A percentile compares a stretch with the other conserved stretches of the same genome.
phyloP scores from a whole-genome alignment of 1,140 invertebrate species.

The Aphaenogaster ashmeadi region DNA sequence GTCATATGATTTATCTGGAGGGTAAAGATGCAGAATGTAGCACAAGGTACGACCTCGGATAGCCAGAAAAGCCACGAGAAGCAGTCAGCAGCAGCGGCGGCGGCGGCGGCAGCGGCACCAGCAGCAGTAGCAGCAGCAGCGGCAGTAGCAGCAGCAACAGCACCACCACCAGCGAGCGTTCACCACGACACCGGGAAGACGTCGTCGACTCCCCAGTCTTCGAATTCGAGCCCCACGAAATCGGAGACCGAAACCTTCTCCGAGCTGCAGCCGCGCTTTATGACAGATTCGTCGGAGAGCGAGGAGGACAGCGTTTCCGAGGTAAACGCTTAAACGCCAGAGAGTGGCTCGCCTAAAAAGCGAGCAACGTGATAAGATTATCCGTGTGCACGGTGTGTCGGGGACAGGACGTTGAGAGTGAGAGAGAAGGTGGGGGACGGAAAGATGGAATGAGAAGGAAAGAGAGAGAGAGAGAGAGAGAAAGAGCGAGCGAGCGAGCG shows the following conservation, averaged over 20 bases:
- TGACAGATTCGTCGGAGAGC: constrained; percentile 96
- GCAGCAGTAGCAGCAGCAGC: background rate
- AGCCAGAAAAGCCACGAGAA: constrained; percentile 92
- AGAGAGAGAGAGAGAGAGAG: background rate
- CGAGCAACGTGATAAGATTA: constrained; percentile 67
- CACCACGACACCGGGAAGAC: constrained; percentile 89
- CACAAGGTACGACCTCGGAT: constrained; percentile 91
- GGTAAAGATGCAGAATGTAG: constrained; percentile 96
- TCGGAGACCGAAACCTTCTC: constrained; percentile 93
- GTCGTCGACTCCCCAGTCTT: constrained; percentile 89
- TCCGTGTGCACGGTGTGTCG: constrained; percentile 24
- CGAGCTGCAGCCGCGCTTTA: constrained; percentile 92
- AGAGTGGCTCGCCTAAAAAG: constrained; percentile 4
- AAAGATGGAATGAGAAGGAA: constrained; percentile 14
- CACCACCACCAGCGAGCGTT: constrained; percentile 85
- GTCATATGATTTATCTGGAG: constrained; percentile 89
- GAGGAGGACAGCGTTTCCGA: constrained; percentile 97
- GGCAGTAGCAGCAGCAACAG: background rate
- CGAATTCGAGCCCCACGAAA: constrained; percentile 91
- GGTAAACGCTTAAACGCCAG: constrained; percentile 88
- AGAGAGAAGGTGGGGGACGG: constrained; percentile 38
- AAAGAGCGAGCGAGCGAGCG: background rate
- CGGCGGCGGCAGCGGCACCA: background rate
- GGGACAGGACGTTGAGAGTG: background rate
- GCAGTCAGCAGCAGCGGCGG: background rate